Evolutionary conservation across 1,140 invertebrate species (phyloP).

Genomic region (Chironomus striatipennis): DNA sequence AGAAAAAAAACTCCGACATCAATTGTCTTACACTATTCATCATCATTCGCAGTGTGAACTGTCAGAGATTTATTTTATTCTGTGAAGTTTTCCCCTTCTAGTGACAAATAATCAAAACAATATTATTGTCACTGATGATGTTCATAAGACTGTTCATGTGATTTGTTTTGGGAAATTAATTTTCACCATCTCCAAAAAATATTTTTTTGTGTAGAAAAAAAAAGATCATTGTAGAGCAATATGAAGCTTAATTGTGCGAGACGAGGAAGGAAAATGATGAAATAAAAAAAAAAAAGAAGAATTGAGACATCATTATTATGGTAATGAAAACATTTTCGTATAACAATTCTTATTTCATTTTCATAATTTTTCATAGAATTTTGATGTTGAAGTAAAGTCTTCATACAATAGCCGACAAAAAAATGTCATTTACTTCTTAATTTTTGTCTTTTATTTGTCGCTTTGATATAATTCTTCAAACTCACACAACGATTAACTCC

Average conservation of each 20-base stretch:
- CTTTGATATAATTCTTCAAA: neutral
- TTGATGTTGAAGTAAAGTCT: neutral
- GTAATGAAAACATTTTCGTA: constrained; percentile 22
- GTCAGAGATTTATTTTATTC: neutral
- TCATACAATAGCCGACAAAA: neutral
- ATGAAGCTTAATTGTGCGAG: constrained; percentile 17
- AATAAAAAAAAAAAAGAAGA: neutral
- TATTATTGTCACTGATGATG: neutral
- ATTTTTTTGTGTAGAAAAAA: neutral
- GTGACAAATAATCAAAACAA: too few species aligned
- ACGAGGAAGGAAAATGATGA: neutral
- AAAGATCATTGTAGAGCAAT: neutral
- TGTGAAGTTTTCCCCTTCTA: too few species aligned
- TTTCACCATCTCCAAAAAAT: neutral
- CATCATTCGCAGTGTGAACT: neutral
- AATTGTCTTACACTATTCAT: constrained; percentile 8
- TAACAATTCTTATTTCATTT: neutral
- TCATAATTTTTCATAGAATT: neutral
- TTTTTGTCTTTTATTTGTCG: neutral
- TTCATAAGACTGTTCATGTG: constrained; percentile 8
- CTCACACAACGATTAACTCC: neutral
- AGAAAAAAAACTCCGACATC: neutral
- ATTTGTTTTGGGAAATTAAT: constrained; percentile 24
- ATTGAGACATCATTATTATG: constrained; percentile 22
- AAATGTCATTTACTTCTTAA: neutral